Percentiles rank a stretch among this genome's conserved stretches.
Conservation (phyloP, 2,888 invertebrate genomes). For the Scaptodrosophila latifasciaeformis region DNA sequence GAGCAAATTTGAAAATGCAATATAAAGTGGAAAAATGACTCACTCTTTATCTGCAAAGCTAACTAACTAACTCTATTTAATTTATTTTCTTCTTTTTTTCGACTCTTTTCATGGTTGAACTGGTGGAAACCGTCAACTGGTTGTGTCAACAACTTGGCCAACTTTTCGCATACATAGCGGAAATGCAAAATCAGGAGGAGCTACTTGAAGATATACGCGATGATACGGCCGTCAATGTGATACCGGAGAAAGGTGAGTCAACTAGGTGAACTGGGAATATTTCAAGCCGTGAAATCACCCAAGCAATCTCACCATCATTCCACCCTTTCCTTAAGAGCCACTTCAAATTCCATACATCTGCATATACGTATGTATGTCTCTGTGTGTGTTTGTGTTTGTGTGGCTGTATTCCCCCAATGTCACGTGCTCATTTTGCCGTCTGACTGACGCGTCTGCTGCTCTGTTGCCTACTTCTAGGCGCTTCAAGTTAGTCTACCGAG, state of each 20-base stretch:
- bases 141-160: conserved; percentile 20
- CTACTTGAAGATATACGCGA: conserved; percentile 74
- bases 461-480: conserved; percentile 15
- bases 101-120: background rate
- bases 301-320: conserved; percentile 3
- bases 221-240: conserved; percentile 72
- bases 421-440: background rate
- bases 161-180: conserved; percentile 35
- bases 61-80: conserved; percentile 27
- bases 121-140: background rate
- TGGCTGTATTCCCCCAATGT: conserved; percentile 1
- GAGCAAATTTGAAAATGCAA: conserved; percentile 1
- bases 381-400: no score
- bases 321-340: background rate
- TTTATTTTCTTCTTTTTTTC: conserved; percentile 4
- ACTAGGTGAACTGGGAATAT: background rate
- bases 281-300: background rate
- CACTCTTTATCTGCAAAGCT: conserved; percentile 29
- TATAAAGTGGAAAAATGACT: no score
- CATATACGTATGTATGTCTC: background rate
- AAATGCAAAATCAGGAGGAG: conserved; percentile 75
- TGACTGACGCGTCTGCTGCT: background rate
- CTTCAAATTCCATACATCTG: conserved; percentile 12
- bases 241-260: conserved; percentile 74
- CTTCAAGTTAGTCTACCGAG: conserved; percentile 42